Percentiles rank a stretch among this genome's conserved stretches.
Conservation (phyloP, 2,113 vertebrate species). For the Tricholaema leucomelas region DNA sequence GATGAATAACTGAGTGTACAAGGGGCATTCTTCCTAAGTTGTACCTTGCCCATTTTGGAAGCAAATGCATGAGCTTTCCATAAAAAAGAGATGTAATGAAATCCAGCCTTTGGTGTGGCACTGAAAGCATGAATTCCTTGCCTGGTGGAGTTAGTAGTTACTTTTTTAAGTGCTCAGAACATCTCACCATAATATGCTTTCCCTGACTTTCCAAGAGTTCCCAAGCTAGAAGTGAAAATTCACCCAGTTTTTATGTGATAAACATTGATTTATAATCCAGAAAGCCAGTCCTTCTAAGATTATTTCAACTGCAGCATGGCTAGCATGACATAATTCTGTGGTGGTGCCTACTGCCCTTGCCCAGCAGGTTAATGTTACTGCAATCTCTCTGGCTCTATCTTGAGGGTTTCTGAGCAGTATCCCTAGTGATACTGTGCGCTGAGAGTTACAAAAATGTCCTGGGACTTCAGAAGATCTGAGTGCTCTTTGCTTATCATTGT, state of each 20-base stretch:
- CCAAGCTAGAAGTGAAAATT: background rate
- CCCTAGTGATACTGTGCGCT: background rate
- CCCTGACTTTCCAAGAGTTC: background rate
- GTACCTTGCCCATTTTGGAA: background rate
- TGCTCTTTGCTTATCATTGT: background rate
- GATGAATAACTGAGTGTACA: background rate
- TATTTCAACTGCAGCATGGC: background rate
- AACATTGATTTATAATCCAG: background rate
- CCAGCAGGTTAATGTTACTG: background rate
- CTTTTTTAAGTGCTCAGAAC: background rate
- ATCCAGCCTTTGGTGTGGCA: background rate
- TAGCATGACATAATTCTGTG: background rate
- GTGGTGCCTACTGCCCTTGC: background rate
- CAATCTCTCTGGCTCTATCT: background rate
- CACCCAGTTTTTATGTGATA: rapidly evolving
- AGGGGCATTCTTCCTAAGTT: background rate
- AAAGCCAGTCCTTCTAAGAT: background rate
- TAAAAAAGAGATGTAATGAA: background rate
- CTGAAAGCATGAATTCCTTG: background rate
- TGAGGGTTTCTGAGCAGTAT: background rate
- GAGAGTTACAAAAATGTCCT: background rate
- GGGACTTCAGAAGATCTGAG: background rate
- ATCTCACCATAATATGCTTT: background rate
- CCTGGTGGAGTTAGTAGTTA: background rate
- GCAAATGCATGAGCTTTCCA: background rate